Evolutionary conservation across 2,888 invertebrate genomes (phyloP).

Genomic region (Formica aserva): DNA sequence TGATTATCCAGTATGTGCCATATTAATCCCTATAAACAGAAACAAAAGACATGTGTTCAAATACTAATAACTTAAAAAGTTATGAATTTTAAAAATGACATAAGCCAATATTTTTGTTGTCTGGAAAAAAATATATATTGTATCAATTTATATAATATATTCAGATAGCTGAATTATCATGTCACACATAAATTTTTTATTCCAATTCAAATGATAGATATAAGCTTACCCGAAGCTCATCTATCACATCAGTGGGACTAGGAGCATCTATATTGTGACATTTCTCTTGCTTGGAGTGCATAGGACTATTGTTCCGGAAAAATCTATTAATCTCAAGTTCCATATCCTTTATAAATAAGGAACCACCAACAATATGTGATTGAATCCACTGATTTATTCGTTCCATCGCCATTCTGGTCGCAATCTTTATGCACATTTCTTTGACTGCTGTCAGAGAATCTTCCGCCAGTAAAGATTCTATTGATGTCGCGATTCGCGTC

Average conservation of each 20-base stretch:
- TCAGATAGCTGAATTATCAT: not conserved
- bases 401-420: conserved; percentile 86
- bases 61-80: conserved; percentile 15
- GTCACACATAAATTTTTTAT: not conserved
- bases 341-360: conserved; percentile 81
- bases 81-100: not conserved
- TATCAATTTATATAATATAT: not conserved
- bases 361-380: conserved; percentile 83
- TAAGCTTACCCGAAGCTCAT: conserved; percentile 77
- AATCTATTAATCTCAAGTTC: conserved; percentile 75
- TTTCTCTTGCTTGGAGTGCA: conserved; percentile 59
- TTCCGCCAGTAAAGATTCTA: conserved; percentile 87
- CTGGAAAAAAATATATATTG: not conserved
- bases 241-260: conserved; percentile 77
- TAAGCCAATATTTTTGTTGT: not conserved
- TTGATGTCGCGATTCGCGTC: conserved; percentile 76
- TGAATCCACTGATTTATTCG: conserved; percentile 88
- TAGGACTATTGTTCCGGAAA: conserved; percentile 66
- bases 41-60: conserved; percentile 5
- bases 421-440: conserved; percentile 86
- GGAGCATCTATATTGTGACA: conserved; percentile 75
- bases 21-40: conserved; percentile 74
- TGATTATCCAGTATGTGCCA: conserved; percentile 80
- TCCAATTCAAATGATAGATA: not conserved
- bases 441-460: conserved; percentile 86